Evolutionary conservation across 2,113 vertebrate species (phyloP).

Genomic region (Cyprinodon brontotheroides): DNA sequence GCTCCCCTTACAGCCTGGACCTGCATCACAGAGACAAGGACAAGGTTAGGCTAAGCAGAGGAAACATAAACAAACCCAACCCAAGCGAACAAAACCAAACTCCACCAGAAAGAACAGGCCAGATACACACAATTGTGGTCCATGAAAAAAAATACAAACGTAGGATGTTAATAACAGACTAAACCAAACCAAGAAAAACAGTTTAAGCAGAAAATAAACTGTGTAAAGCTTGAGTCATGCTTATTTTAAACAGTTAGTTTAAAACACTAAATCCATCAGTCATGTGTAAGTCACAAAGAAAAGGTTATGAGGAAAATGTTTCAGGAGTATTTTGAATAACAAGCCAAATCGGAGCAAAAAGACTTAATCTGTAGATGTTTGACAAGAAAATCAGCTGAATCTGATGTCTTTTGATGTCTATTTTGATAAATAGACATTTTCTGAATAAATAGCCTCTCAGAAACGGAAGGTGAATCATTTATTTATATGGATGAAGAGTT

Average conservation of each 20-base stretch:
- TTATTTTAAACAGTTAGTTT: conserved; percentile 45
- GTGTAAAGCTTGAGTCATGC: conserved; percentile 44
- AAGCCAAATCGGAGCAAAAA: not conserved
- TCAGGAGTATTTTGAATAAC: not conserved
- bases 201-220: conserved; percentile 41
- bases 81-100: conserved; percentile 44
- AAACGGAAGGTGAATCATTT: not conserved
- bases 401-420: no score
- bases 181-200: conserved; percentile 49
- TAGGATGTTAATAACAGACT: conserved; percentile 66
- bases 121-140: conserved; percentile 64
- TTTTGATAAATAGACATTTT: no score
- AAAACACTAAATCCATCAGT: conserved; percentile 16
- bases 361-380: not conserved
- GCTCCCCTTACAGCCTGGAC: conserved; percentile 74
- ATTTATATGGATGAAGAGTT: not conserved
- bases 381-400: not conserved
- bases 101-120: conserved; percentile 37
- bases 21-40: conserved; percentile 47
- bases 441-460: not conserved
- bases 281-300: not conserved
- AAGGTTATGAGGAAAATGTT: not conserved
- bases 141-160: conserved; percentile 3
- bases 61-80: conserved; percentile 56
- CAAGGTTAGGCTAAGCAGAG: conserved; percentile 32